Conservation (phyloP, 2,797 vertebrate genomes). For the Buceros bicornis region DNA sequence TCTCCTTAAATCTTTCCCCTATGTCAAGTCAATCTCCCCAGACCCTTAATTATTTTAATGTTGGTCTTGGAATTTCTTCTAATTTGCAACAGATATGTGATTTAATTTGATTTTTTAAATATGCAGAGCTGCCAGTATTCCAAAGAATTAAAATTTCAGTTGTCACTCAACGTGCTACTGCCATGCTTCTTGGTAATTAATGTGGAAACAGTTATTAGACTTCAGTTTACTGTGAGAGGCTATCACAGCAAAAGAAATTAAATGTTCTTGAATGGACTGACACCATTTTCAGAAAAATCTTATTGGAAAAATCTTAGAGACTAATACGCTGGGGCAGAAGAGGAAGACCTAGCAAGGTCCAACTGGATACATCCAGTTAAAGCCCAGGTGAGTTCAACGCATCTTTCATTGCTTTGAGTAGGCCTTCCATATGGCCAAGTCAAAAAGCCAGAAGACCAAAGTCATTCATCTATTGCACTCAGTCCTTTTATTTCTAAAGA, state of each 20-base stretch:
- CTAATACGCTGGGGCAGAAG: accelerated
- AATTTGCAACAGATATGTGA: slow-evolving; percentile 39
- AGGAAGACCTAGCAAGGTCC: background rate
- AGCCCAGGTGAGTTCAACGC: background rate
- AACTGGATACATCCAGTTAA: background rate
- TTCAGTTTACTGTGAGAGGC: background rate
- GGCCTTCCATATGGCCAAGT: background rate
- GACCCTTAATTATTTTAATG: slow-evolving; percentile 45
- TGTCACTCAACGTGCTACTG: slow-evolving; percentile 27
- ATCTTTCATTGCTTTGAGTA: background rate
- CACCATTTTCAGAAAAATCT: background rate
- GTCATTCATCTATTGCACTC: background rate
- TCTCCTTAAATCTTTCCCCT: slow-evolving; percentile 13
- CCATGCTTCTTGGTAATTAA: background rate
- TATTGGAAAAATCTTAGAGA: background rate
- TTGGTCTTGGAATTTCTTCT: slow-evolving; percentile 33
- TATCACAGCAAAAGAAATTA: background rate
- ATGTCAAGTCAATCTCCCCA: slow-evolving; percentile 27
- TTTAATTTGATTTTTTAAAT: slow-evolving; percentile 55
- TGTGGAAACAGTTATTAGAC: background rate
- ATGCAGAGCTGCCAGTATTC: slow-evolving; percentile 5
- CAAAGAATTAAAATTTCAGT: slow-evolving; percentile 40
- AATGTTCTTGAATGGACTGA: background rate
- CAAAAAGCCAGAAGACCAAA: background rate
- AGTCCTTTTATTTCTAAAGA: background rate